A percentile compares a stretch with the other conserved stretches of the same genome.
Evolutionary conservation across 2,113 vertebrate species (phyloP).

Genomic region (Paratilapia polleni): DNA sequence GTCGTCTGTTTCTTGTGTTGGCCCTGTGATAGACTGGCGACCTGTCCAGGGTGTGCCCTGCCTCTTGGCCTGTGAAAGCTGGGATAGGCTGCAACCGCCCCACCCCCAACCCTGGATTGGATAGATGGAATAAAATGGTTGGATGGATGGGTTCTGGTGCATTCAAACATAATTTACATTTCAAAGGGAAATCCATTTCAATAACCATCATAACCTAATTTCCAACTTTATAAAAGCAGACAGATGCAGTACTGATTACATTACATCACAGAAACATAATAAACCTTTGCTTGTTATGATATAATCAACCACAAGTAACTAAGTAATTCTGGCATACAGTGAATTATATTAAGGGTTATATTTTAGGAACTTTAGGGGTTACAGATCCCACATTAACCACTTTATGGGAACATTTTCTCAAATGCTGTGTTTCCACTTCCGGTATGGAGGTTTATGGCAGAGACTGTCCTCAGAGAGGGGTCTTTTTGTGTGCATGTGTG

Average conservation of each 20-base stretch:
- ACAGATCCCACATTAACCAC: not conserved
- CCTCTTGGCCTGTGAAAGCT: not conserved
- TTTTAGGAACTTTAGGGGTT: not conserved
- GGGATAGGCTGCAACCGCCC: not conserved
- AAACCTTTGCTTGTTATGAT: not conserved
- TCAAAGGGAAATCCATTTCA: no score
- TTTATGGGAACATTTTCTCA: not conserved
- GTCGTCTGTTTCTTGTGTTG: not conserved
- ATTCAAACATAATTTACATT: not conserved
- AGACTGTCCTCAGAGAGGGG: not conserved
- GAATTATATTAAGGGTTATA: not conserved
- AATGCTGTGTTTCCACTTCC: not conserved
- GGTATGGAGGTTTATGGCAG: not conserved
- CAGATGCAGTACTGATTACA: not conserved
- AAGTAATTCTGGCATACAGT: not conserved
- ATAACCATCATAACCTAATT: not conserved
- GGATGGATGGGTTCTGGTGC: not conserved
- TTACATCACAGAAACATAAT: not conserved
- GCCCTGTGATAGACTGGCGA: not conserved
- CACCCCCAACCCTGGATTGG: not conserved
- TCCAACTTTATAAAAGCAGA: not conserved
- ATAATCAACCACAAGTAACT: not conserved
- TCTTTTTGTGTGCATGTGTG: no score
- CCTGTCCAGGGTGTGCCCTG: not conserved
- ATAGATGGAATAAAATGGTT: not conserved